Percentiles rank a stretch among this genome's conserved stretches.
These are phyloP conservation scores for Andricus curvator DNA, from an alignment of 2,888 invertebrate genomes.

Conservation along the genomic window DNA sequence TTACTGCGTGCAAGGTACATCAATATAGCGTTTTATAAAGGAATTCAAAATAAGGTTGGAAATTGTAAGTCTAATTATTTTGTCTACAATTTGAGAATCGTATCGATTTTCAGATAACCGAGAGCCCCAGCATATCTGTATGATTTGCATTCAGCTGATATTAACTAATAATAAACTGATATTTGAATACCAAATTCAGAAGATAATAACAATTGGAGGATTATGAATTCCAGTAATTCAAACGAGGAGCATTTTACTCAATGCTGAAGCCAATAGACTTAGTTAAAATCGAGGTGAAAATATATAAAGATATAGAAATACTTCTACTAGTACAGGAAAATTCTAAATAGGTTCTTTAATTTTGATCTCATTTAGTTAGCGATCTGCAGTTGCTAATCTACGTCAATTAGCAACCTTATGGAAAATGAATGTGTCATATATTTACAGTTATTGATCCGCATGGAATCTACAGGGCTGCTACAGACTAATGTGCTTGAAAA, in stretches of 20 bases:
- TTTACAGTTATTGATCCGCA: conserved; percentile 3
- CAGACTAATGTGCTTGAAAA: too few relatives aligned
- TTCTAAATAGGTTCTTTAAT: background rate
- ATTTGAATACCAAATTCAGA: background rate
- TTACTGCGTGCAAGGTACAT: background rate
- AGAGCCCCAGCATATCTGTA: background rate
- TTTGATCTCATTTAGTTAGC: conserved; percentile 10
- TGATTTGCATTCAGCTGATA: background rate
- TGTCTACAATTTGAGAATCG: background rate
- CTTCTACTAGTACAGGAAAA: background rate
- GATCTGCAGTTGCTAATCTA: conserved; percentile 8
- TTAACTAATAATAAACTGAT: background rate
- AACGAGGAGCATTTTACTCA: background rate
- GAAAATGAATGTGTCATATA: conserved; percentile 27
- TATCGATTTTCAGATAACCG: background rate
- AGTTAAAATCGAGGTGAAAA: background rate
- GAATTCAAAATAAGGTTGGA: background rate
- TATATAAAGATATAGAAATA: background rate
- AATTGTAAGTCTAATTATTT: background rate
- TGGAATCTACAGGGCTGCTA: background rate
- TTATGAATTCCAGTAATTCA: background rate
- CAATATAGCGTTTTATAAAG: background rate
- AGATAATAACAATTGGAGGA: background rate
- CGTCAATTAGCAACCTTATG: conserved; percentile 26
- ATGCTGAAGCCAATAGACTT: background rate